Evolutionary conservation across 1,140 invertebrate species (phyloP).

Genomic region (Zaprionus africanus): DNA sequence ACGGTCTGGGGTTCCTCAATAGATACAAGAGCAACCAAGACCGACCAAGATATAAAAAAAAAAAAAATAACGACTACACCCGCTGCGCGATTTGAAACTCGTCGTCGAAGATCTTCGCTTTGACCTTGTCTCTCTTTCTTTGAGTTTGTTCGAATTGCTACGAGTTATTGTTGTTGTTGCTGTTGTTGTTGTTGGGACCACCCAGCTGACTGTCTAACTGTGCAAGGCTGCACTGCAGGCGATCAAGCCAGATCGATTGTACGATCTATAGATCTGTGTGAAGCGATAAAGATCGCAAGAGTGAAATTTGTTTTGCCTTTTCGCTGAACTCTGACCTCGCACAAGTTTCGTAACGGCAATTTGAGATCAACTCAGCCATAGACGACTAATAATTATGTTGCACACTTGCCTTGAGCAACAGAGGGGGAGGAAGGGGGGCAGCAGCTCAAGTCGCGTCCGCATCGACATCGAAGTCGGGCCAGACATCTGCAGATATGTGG

Average conservation of each 20-base stretch:
- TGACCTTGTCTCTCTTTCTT: slow-evolving; percentile 36
- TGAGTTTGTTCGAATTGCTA: background rate
- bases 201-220: slow-evolving; percentile 16
- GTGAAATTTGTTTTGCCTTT: background rate
- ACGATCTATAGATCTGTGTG: background rate
- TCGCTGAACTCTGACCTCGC: slow-evolving; percentile 9
- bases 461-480: slow-evolving; percentile 4
- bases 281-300: background rate
- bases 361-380: slow-evolving; percentile 66
- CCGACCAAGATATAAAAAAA: slow-evolving; percentile 36
- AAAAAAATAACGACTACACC: slow-evolving; percentile 35
- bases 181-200: slow-evolving; percentile 20
- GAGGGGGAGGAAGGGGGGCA: background rate
- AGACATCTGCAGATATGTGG: slow-evolving; percentile 72
- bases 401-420: slow-evolving; percentile 18
- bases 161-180: background rate
- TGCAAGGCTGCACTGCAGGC: slow-evolving; percentile 28
- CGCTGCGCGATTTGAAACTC: slow-evolving; percentile 36
- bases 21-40: slow-evolving; percentile 10
- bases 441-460: background rate
- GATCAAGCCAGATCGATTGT: background rate
- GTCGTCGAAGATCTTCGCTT: slow-evolving; percentile 17
- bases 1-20: background rate
- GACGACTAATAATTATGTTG: slow-evolving; percentile 70
- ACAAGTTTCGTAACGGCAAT: slow-evolving; percentile 48